Conservation (phyloP, 2,113 vertebrate species). For the Leucosticte australis region DNA sequence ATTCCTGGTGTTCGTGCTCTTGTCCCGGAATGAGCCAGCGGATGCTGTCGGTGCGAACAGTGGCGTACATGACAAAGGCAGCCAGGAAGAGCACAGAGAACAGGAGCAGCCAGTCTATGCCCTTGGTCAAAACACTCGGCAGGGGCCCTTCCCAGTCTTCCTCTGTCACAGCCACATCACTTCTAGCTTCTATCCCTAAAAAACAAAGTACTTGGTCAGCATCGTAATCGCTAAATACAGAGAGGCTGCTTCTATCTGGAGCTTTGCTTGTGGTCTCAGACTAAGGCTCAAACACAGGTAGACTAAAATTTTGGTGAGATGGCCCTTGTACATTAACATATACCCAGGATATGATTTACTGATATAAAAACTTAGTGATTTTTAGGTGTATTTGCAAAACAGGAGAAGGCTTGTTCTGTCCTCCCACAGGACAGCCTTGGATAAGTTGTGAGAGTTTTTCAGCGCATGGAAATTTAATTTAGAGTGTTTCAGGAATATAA, state of each 20-base stretch:
- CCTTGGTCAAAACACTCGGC: conserved; percentile 79
- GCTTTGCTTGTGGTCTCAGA: not conserved
- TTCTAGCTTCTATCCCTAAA: conserved; percentile 86
- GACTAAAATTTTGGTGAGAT: not conserved
- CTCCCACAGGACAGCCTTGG: not conserved
- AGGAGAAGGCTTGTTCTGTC: not conserved
- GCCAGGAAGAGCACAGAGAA: conserved; percentile 92
- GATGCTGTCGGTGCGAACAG: conserved; percentile 90
- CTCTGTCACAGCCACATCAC: conserved; percentile 76
- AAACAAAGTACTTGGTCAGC: conserved; percentile 1
- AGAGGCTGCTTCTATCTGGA: not conserved
- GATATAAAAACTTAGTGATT: not conserved
- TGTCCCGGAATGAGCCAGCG: conserved; percentile 94
- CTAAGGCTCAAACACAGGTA: fast-evolving
- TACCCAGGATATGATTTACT: not conserved
- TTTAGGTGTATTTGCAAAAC: not conserved
- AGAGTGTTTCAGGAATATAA: not conserved
- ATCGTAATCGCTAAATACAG: not conserved
- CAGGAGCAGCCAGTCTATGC: conserved; percentile 94
- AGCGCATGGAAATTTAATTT: not conserved
- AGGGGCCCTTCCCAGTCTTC: conserved; percentile 86
- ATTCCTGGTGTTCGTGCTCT: conserved; percentile 94
- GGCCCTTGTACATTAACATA: not conserved
- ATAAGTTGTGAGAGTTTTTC: not conserved
- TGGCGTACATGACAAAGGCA: conserved; percentile 86